Evolutionary conservation across 2,113 vertebrate genomes (phyloP).

Genomic region (Hyperopisus bebe): DNA sequence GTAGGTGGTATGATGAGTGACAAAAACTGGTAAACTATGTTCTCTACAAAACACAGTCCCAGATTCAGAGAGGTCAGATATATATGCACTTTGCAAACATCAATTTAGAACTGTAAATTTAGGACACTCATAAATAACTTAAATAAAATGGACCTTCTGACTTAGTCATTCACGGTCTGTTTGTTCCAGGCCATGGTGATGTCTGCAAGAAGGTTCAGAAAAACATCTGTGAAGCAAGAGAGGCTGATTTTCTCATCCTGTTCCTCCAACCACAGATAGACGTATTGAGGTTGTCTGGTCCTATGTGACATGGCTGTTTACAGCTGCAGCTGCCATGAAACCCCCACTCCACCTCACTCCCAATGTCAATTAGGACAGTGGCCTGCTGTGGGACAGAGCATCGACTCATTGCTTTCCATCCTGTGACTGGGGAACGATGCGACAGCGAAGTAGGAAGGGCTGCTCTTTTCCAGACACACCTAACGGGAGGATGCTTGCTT

Average conservation of each 20-base stretch:
- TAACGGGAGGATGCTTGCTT: not conserved
- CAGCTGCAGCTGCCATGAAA: not conserved
- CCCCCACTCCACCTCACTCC: not conserved
- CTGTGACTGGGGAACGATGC: conserved; percentile 36
- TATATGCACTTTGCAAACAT: not conserved
- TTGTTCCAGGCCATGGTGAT: not conserved
- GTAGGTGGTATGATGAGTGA: not conserved
- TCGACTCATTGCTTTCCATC: conserved; percentile 25
- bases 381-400: conserved; percentile 28
- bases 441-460: not conserved
- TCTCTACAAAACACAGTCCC: not conserved
- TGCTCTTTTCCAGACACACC: not conserved
- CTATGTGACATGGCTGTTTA: not conserved
- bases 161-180: not conserved
- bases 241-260: not conserved
- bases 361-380: not conserved
- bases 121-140: not conserved
- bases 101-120: not conserved
- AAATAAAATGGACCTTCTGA: not conserved
- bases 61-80: not conserved
- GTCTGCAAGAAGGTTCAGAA: not conserved
- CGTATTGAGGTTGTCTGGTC: not conserved
- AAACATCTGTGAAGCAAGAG: not conserved
- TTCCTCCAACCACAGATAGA: not conserved
- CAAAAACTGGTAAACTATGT: not conserved